phyloP scores from a whole-genome alignment of 64 coral and sea anemone genomes.

The Dendrophyllia cribrosa region DNA sequence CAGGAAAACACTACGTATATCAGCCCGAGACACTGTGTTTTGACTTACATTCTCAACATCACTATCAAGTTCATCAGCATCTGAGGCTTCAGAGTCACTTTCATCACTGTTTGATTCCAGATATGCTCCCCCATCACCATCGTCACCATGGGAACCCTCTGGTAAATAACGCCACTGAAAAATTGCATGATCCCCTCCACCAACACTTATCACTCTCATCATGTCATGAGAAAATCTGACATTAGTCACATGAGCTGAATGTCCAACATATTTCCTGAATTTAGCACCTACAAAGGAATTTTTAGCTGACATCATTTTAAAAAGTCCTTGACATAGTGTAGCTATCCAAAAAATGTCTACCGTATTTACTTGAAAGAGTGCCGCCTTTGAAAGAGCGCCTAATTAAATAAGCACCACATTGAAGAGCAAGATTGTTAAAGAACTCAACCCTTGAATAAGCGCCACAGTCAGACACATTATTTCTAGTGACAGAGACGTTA shows the following conservation, averaged over 20 bases:
- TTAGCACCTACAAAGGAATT: slow-evolving; percentile 54
- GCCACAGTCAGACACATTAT: no score
- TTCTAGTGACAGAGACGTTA: no score
- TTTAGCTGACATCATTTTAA: no score
- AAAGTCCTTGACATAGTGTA: no score
- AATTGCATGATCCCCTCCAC: slow-evolving; percentile 97
- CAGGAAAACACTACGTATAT: no score
- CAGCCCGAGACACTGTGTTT: not conserved
- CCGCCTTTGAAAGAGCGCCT: no score
- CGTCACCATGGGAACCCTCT: slow-evolving; percentile 76
- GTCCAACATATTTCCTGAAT: slow-evolving; percentile 89
- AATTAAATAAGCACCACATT: no score
- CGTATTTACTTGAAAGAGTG: no score
- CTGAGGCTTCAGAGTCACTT: slow-evolving; percentile 96
- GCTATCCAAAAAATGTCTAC: no score
- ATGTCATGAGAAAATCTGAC: slow-evolving; percentile 94
- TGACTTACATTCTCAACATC: slow-evolving; percentile 96
- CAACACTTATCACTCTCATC: slow-evolving; percentile 88
- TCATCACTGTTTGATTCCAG: slow-evolving; percentile 92
- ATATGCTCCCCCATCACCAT: slow-evolving; percentile 76
- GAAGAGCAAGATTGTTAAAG: no score
- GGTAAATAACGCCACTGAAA: slow-evolving; percentile 98
- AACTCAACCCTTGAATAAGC: no score
- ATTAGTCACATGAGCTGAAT: slow-evolving; percentile 96
- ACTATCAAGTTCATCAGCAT: slow-evolving; percentile 95